These are phyloP conservation scores for Hirtodrosophila cameraria DNA, from an alignment of 2,888 invertebrate genomes.

Conservation along the genomic window DNA sequence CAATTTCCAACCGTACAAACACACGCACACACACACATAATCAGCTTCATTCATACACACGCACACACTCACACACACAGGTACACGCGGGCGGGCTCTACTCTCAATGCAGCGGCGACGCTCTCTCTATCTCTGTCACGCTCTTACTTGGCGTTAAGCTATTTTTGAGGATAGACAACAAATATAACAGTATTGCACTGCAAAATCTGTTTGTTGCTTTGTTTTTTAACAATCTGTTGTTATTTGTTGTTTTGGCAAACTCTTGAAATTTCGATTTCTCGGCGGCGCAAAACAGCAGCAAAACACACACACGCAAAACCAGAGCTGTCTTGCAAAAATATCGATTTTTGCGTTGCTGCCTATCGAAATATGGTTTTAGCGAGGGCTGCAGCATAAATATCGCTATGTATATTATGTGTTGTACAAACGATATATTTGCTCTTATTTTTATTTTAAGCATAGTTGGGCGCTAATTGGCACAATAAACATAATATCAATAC, in stretches of 20 bases:
- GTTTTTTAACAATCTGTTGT: constrained; percentile 8
- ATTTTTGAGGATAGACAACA: constrained; percentile 2
- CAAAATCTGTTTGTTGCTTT: not conserved
- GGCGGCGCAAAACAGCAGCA: constrained; percentile 60
- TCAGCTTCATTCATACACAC: constrained; percentile 40
- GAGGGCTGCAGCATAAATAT: constrained; percentile 6
- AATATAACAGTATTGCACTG: not conserved
- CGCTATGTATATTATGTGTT: not conserved
- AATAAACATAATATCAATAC: too few species aligned
- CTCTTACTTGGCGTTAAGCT: constrained; percentile 6
- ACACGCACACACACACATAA: constrained; percentile 19
- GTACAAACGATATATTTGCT: not conserved
- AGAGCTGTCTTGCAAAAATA: constrained; percentile 37
- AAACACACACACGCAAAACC: constrained; percentile 32
- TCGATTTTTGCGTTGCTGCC: constrained; percentile 7
- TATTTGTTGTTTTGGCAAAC: constrained; percentile 12
- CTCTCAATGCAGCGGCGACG: constrained; percentile 14
- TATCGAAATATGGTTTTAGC: not conserved
- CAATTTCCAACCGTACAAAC: constrained; percentile 52
- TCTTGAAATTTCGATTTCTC: constrained; percentile 41
- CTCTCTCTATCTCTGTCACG: constrained; percentile 20
- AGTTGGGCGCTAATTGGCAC: too few species aligned
- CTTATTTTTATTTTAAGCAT: too few species aligned
- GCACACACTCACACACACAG: constrained; percentile 24
- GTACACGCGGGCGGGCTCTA: constrained; percentile 56